phyloP scores from a whole-genome alignment of 2,888 invertebrate genomes.

The Chrysolina oricalcia region DNA sequence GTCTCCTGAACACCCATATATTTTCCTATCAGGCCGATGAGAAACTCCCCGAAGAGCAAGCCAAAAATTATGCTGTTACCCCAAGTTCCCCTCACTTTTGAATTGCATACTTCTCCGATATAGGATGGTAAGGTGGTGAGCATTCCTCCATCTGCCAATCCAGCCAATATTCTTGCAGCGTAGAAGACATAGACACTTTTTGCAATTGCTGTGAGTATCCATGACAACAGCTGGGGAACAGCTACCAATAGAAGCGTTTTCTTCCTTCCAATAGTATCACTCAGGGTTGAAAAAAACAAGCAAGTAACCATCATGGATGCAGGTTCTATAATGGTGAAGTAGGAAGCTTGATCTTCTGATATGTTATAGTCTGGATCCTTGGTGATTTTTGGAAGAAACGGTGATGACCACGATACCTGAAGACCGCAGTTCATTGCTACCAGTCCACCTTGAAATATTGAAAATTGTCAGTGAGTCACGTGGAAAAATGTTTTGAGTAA shows the following conservation, averaged over 20 bases:
- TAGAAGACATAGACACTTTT: conserved; percentile 62
- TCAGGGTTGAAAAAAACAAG: conserved; percentile 58
- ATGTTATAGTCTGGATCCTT: conserved; percentile 62
- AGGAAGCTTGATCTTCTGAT: conserved; percentile 64
- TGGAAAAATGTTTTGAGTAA: too few relatives aligned
- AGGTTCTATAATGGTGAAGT: conserved; percentile 64
- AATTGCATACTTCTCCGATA: conserved; percentile 63
- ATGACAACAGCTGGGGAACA: conserved; percentile 60
- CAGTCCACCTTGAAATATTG: conserved; percentile 50
- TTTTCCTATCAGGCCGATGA: conserved; percentile 72
- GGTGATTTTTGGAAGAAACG: too few relatives aligned
- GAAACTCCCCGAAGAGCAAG: conserved; percentile 60
- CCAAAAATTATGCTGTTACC: conserved; percentile 60
- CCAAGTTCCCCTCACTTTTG: conserved; percentile 63
- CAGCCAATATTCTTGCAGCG: conserved; percentile 59
- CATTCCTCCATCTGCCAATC: conserved; percentile 61
- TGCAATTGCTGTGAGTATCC: conserved; percentile 57
- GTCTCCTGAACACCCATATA: conserved; percentile 73
- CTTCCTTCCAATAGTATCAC: conserved; percentile 63
- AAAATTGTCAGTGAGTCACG: conserved; percentile 1
- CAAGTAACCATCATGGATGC: conserved; percentile 58
- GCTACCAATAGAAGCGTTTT: conserved; percentile 59
- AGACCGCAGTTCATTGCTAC: conserved; percentile 57
- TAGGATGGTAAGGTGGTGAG: conserved; percentile 62
- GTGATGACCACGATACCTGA: conserved; percentile 61